Evolutionary conservation across 2,888 invertebrate genomes (phyloP).

Genomic region (Ganaspis brasiliensis): DNA sequence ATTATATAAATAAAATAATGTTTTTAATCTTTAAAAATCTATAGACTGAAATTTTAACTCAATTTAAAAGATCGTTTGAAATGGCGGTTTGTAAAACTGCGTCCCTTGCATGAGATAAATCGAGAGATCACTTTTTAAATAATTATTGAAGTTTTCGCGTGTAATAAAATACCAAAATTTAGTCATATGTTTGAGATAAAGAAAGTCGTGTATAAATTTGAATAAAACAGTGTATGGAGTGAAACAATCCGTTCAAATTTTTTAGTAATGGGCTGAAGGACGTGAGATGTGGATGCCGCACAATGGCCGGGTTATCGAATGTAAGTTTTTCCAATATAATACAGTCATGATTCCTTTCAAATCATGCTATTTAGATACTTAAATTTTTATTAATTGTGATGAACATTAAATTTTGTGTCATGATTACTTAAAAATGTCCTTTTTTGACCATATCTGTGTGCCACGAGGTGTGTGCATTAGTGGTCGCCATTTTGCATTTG

Average conservation of each 20-base stretch:
- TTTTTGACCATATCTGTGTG: not conserved
- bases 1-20: not conserved
- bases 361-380: not conserved
- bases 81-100: conserved; percentile 13
- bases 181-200: not conserved
- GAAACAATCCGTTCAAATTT: not conserved
- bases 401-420: not conserved
- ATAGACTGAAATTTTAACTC: too few relatives aligned
- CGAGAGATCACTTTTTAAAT: not conserved
- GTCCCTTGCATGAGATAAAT: not conserved
- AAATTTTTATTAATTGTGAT: not conserved
- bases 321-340: conserved; percentile 8
- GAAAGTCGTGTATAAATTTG: not conserved
- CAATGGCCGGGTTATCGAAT: conserved; percentile 19
- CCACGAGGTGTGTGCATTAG: conserved; percentile 2
- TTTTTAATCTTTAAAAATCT: too few relatives aligned
- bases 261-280: conserved; percentile 42
- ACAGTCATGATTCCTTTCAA: not conserved
- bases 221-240: not conserved
- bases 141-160: not conserved
- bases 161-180: not conserved
- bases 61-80: conserved; percentile 1
- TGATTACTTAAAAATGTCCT: not conserved
- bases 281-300: conserved; percentile 22
- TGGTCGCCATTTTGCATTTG: not conserved